phyloP scores from a whole-genome alignment of 2,113 vertebrate species.

The Antigone vipio region DNA sequence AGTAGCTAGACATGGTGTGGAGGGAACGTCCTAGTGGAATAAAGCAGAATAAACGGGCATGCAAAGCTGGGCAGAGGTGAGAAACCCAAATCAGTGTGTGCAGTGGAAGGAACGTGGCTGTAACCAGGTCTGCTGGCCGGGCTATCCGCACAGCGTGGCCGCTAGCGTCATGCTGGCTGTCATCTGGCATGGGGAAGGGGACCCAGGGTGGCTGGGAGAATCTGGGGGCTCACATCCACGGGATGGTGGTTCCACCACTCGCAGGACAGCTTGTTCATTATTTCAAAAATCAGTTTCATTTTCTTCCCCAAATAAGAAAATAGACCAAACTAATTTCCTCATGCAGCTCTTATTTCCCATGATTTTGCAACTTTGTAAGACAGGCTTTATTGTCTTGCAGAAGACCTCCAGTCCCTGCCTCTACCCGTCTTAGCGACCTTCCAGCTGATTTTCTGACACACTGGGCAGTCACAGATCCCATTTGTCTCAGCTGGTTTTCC shows the following conservation, averaged over 20 bases:
- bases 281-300: constrained; percentile 20
- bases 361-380: neutral
- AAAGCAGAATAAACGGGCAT: constrained; percentile 16
- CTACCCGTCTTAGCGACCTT: neutral
- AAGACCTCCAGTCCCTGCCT: neutral
- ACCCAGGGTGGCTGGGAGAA: neutral
- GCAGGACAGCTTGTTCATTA: neutral
- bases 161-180: neutral
- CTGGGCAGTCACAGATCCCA: neutral
- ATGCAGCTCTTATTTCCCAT: neutral
- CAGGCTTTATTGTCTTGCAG: neutral
- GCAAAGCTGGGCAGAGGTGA: neutral
- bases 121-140: neutral
- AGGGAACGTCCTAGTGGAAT: neutral
- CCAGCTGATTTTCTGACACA: neutral
- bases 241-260: neutral
- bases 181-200: accelerated
- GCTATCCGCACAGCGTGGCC: neutral
- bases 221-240: neutral
- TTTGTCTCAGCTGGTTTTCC: neutral
- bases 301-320: neutral
- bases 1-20: neutral
- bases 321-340: neutral
- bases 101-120: accelerated
- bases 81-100: neutral